These are phyloP conservation scores for Seriola aureovittata DNA, from an alignment of 2,113 vertebrate species.

Conservation along the genomic window DNA sequence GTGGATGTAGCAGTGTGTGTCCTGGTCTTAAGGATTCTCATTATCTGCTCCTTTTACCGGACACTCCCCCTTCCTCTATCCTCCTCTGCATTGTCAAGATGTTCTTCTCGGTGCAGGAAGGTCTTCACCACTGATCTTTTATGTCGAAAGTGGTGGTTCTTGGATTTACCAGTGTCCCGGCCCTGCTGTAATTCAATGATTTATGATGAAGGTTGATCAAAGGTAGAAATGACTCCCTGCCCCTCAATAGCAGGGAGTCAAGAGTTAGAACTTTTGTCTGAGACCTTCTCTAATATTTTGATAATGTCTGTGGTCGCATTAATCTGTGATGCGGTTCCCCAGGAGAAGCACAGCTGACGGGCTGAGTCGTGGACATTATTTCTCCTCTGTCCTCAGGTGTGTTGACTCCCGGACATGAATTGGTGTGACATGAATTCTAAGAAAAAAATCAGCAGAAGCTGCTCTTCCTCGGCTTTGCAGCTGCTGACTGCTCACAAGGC, in stretches of 20 bases:
- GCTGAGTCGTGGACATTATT: slow-evolving; percentile 31
- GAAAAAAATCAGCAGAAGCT: slow-evolving; percentile 20
- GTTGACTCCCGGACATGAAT: slow-evolving; percentile 12
- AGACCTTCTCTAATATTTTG: neutral
- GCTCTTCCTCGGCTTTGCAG: slow-evolving; percentile 8
- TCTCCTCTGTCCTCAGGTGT: slow-evolving; percentile 19
- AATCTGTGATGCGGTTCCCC: slow-evolving; percentile 25
- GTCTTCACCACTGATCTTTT: neutral
- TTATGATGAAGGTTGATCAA: neutral
- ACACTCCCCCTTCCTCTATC: too few relatives aligned
- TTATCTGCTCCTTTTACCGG: too few relatives aligned
- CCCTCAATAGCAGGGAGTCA: neutral
- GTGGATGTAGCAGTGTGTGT: too few relatives aligned
- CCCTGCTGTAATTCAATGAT: neutral
- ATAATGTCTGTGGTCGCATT: slow-evolving; percentile 13
- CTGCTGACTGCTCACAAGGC: slow-evolving; percentile 18
- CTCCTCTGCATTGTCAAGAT: too few relatives aligned
- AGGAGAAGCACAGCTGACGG: slow-evolving; percentile 24
- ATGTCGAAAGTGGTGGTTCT: neutral
- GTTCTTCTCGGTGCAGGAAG: too few relatives aligned
- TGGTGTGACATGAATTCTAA: slow-evolving; percentile 27
- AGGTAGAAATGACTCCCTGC: neutral
- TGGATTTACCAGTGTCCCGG: neutral
- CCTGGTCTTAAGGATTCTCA: too few relatives aligned
- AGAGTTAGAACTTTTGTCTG: neutral